Conservation (phyloP, 2,888 invertebrate species). For the Melinaea marsaeus region DNA sequence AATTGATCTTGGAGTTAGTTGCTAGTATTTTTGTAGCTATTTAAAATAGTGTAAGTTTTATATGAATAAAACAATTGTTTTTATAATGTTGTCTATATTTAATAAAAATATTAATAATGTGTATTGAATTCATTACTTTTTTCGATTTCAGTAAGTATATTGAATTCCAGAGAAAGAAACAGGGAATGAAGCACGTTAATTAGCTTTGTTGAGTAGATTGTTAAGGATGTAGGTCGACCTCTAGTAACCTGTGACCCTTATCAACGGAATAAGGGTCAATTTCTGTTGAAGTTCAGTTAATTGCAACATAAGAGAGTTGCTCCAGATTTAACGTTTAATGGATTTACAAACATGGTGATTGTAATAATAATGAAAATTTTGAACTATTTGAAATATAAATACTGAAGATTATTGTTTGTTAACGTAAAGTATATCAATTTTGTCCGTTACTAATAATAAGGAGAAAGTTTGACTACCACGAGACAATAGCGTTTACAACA, state of each 20-base stretch:
- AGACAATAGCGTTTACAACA: no score
- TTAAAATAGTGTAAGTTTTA: constrained; percentile 21
- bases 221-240: constrained; percentile 19
- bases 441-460: no score
- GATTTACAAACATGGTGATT: no score
- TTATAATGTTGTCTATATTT: constrained; percentile 6
- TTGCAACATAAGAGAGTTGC: constrained; percentile 9
- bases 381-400: no score
- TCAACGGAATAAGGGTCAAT: constrained; percentile 20
- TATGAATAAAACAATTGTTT: constrained; percentile 18
- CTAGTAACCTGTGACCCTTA: constrained; percentile 16
- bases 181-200: not conserved
- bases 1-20: constrained; percentile 15
- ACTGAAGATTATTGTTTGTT: no score
- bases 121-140: not conserved
- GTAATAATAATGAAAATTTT: no score
- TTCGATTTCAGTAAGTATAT: not conserved
- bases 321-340: not conserved
- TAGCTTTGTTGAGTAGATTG: constrained; percentile 3
- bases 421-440: no score
- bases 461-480: no score
- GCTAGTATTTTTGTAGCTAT: constrained; percentile 27
- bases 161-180: not conserved
- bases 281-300: constrained; percentile 18
- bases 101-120: constrained; percentile 3